A percentile compares a stretch with the other conserved stretches of the same genome.
These are phyloP conservation scores for Penaeus monodon DNA, from an alignment of 2,888 invertebrate species.

Conservation along the genomic window DNA sequence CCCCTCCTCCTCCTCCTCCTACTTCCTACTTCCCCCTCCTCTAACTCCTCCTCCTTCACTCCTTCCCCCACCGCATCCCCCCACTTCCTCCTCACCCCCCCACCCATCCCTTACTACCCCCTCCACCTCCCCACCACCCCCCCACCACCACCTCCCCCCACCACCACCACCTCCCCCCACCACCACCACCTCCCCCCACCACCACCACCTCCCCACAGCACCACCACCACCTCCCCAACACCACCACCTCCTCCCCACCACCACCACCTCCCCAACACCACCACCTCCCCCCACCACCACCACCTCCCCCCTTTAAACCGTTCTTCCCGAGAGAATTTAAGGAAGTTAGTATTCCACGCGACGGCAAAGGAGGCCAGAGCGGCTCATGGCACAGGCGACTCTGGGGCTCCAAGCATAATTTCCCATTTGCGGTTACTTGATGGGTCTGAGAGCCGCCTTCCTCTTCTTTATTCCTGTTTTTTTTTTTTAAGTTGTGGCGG, in stretches of 20 bases:
- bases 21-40: accelerated
- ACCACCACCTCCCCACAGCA: neutral
- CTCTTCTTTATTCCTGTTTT: too few relatives aligned
- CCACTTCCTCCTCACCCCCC: neutral
- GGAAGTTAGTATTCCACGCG: too few relatives aligned
- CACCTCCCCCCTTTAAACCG: neutral
- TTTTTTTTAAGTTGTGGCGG: too few relatives aligned
- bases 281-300: neutral
- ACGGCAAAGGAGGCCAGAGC: too few relatives aligned
- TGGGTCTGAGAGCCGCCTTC: too few relatives aligned
- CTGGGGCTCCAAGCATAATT: too few relatives aligned
- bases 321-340: too few relatives aligned
- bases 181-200: neutral
- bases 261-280: neutral
- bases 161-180: neutral
- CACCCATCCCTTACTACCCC: neutral
- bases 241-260: neutral
- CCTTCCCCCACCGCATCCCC: neutral
- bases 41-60: neutral
- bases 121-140: neutral
- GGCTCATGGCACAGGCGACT: too few relatives aligned
- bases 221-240: neutral
- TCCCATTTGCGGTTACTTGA: too few relatives aligned
- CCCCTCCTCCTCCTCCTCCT: neutral
- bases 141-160: neutral